Base-by-base conservation (phyloP, 2,888 invertebrate genomes). In the Monoplex corrugatus region DNA sequence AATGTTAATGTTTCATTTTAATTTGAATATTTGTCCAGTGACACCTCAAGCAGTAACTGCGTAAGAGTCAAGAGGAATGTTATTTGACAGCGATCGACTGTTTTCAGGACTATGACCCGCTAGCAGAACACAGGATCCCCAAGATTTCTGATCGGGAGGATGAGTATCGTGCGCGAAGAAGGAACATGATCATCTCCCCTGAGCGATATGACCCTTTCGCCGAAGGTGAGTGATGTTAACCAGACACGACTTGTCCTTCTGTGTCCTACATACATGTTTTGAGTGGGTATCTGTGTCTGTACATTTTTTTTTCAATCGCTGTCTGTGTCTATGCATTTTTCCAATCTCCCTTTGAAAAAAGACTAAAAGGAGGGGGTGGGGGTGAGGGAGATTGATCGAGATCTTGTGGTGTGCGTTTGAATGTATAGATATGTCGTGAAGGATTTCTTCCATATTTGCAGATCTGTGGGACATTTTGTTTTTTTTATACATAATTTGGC, bases 201-300 rank as follows among this genome's bases (percentile, higher is more conserved):
- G 99, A 99, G 95, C 97, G 99, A 94, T 97, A 98, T 93, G 99
- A 99, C 97, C 99, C 99, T 63, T 99, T 99, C 97, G 98, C 99
- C 95, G 98, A 99, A 97, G 99, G 99, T 98, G 97, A 96, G 97
- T 95, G 90, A 88, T 89, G 68, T 32, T 63, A 23, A 44, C 5
- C 5, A 28, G 50, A 63, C 35, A 19, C 63, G 32, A 28, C 8
- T 0, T 10, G 28, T 1, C 23, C 10, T 63, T 84, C 35, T 84
- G 82, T 35, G 45, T 45, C 6, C n/a, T 68, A 68, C 28, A 28
- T 28, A 50, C 19, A 19, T 50, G 50, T 50, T 10, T n/a, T n/a
- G n/a, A n/a, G n/a, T n/a, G n/a, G 23, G 43, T 32, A 28, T 57
- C 23, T 57, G 57, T 84, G 16, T 83, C 10, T 84, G 84, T 84